Conservation (phyloP, 2,888 invertebrate genomes). For the Lathronympha strigana region DNA sequence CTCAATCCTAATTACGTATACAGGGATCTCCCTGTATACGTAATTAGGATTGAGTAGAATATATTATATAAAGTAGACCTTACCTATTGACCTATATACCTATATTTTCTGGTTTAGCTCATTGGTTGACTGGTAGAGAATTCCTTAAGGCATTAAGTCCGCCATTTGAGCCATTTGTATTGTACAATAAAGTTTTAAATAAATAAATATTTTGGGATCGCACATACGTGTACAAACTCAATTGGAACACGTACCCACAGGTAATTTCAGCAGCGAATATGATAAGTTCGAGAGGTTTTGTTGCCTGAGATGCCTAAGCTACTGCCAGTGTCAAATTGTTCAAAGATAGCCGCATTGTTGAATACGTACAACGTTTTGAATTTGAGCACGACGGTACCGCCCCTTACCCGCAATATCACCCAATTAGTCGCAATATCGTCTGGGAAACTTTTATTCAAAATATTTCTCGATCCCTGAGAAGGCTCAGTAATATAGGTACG, state of each 20-base stretch:
- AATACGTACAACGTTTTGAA: constrained; percentile 14
- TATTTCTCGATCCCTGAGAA: neutral
- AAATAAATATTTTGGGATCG: constrained; percentile 5
- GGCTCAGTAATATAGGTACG: neutral
- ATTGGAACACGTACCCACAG: constrained; percentile 17
- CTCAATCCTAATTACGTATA: too few relatives aligned
- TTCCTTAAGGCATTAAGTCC: too few relatives aligned
- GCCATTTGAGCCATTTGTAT: too few relatives aligned
- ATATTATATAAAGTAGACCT: too few relatives aligned
- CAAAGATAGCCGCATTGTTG: neutral
- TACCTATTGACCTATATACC: too few relatives aligned
- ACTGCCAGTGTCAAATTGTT: neutral
- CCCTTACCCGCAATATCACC: constrained; percentile 1
- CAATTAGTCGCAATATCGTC: constrained; percentile 19
- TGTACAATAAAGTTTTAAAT: too few relatives aligned
- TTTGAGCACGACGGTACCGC: neutral
- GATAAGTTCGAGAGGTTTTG: constrained; percentile 24
- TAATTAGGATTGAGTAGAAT: too few relatives aligned
- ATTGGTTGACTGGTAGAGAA: too few relatives aligned
- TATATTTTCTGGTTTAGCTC: too few relatives aligned
- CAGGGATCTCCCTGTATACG: too few relatives aligned
- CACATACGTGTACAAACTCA: neutral
- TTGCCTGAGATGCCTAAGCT: constrained; percentile 14
- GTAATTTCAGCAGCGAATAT: constrained; percentile 20
- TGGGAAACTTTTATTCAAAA: neutral